Conservation (phyloP, 2,113 vertebrate species). For the Dicentrarchus labrax region DNA sequence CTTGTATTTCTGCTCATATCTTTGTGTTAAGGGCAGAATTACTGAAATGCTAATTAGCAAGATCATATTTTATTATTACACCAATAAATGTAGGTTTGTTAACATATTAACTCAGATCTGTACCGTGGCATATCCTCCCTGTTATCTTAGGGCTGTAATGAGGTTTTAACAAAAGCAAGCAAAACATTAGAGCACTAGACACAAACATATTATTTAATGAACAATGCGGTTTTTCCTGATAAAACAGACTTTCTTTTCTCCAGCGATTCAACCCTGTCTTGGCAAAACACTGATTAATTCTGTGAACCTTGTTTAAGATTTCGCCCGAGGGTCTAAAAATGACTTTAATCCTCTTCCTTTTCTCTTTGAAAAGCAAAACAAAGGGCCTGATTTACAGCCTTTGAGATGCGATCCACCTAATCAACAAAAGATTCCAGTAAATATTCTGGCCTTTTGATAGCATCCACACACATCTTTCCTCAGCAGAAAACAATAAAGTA, state of each 20-base stretch:
- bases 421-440: slow-evolving; percentile 68
- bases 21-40: not conserved
- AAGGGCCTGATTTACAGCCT: slow-evolving; percentile 74
- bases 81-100: not conserved
- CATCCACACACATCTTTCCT: slow-evolving; percentile 37
- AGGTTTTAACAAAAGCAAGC: slow-evolving; percentile 17
- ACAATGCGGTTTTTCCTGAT: slow-evolving; percentile 27
- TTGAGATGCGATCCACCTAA: slow-evolving; percentile 69
- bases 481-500: slow-evolving; percentile 42
- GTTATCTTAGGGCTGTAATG: slow-evolving; percentile 5
- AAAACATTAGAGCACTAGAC: slow-evolving; percentile 29
- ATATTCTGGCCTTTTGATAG: slow-evolving; percentile 63
- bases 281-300: slow-evolving; percentile 65
- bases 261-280: slow-evolving; percentile 42
- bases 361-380: slow-evolving; percentile 74
- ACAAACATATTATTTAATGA: slow-evolving; percentile 43
- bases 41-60: not conserved
- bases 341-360: slow-evolving; percentile 68
- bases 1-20: not conserved
- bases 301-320: slow-evolving; percentile 61
- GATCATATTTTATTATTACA: not conserved
- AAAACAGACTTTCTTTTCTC: slow-evolving; percentile 27
- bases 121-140: not conserved
- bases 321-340: slow-evolving; percentile 59
- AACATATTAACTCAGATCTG: not conserved